Evolutionary conservation across 2,888 invertebrate species (phyloP), one percentile per base, ranked within the genome.

Genomic region (Itoplectis maculator): DNA sequence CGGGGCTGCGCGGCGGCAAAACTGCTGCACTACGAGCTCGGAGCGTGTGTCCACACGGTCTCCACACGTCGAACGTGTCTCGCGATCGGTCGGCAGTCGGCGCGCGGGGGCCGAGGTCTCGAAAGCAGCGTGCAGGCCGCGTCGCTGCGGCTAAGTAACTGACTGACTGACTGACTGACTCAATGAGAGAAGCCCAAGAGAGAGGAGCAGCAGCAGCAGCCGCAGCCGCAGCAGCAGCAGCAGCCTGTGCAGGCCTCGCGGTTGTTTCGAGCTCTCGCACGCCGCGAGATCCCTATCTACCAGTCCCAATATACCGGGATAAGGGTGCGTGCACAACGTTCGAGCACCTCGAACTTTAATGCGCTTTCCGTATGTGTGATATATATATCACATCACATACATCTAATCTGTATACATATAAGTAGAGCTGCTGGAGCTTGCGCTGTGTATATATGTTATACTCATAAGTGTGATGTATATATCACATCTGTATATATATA

Each of bases 151-250:
- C 91, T 87, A 88, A 90, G 89, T 90, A 88, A 90, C 90, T 90
- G 89, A 89, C 90, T 90, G 89, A 90, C 90, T 89, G 89, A 90
- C 90, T 88, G 90, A 90, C 91, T 90, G 89, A 89, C 90, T 91
- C 90, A 91, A 91, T 91, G 90, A 90, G 90, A 90, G 89, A 89
- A 83, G 79, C 29, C 29, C n/a, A n/a, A 29, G 29, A 29, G 29
- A n/a, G n/a, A n/a, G n/a, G n/a, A n/a, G n/a, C n/a, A n/a, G n/a
- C n/a, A n/a, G n/a, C n/a, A n/a, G n/a, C n/a, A n/a, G n/a, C n/a
- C n/a, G n/a, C n/a, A n/a, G n/a, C n/a, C n/a, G n/a, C n/a, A n/a
- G n/a, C n/a, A n/a, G n/a, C n/a, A n/a, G n/a, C n/a, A n/a, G 29
- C 29, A 29, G 80, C 83, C 85, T 85, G n/a, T n/a, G 80, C 78